Conservation (phyloP, 1,140 invertebrate species). For the Polypedilum pembai region DNA sequence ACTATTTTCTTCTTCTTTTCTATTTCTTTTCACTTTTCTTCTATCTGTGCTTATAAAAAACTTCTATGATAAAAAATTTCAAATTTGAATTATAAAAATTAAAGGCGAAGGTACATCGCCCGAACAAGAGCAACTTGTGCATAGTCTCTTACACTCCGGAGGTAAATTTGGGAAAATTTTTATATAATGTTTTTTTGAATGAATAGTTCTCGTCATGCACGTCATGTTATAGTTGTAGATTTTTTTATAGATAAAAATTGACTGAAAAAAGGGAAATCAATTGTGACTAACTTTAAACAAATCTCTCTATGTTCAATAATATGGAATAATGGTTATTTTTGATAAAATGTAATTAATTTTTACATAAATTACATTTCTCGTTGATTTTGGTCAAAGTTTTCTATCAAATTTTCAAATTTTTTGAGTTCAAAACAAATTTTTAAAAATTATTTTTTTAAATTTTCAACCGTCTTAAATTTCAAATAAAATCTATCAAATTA, state of each 20-base stretch:
- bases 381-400: too few relatives aligned
- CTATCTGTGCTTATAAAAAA: too few relatives aligned
- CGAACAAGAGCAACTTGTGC: conserved; percentile 71
- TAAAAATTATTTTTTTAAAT: not conserved
- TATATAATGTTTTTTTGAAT: not conserved
- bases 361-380: too few relatives aligned
- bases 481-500: too few relatives aligned
- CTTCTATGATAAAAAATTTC: conserved; percentile 34
- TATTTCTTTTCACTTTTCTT: too few relatives aligned
- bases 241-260: not conserved
- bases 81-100: conserved; percentile 30
- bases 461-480: too few relatives aligned
- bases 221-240: conserved; percentile 5
- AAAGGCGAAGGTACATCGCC: conserved; percentile 63
- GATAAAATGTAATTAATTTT: too few relatives aligned
- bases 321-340: not conserved
- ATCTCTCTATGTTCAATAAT: not conserved
- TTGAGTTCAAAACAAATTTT: not conserved
- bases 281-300: not conserved
- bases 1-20: too few relatives aligned
- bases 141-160: conserved; percentile 80
- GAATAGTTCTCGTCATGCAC: not conserved
- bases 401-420: too few relatives aligned
- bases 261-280: not conserved
- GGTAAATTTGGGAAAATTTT: conserved; percentile 44